Conservation (phyloP, 2,888 invertebrate species). For the Philhelius pedissequus region DNA sequence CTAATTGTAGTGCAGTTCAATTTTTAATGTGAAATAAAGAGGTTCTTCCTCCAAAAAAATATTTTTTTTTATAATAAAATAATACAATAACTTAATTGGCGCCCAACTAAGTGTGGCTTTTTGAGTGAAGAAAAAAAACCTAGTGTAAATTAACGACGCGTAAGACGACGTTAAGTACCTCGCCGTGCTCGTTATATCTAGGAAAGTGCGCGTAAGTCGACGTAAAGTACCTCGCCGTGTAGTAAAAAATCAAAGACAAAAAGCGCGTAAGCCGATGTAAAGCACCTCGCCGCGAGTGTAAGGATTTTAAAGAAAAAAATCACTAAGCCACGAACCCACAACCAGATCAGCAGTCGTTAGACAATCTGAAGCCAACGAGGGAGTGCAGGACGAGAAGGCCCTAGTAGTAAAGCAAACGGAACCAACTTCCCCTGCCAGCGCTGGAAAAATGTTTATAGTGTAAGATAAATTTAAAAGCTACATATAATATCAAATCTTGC, state of each 20-base stretch:
- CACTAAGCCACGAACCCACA: background rate
- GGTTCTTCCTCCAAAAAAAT: no score
- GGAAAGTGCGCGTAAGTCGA: no score
- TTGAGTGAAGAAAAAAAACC: background rate
- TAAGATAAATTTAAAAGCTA: no score
- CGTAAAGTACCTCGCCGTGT: no score
- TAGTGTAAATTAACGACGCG: background rate
- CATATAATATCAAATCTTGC: no score
- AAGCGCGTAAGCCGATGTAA: no score
- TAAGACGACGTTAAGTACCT: no score
- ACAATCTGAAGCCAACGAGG: background rate
- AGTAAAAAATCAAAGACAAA: no score
- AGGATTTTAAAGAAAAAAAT: background rate
- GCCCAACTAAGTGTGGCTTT: background rate
- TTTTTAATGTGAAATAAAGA: background rate
- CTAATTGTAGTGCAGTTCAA: background rate
- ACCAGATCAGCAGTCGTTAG: background rate
- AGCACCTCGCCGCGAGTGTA: background rate
- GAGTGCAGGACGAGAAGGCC: background rate
- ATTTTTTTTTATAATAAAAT: background rate
- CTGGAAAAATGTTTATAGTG: background rate
- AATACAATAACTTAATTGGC: background rate
- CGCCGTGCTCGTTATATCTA: no score
- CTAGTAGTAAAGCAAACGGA: background rate
- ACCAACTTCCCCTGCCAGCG: background rate